Percentiles rank a stretch among this genome's conserved stretches.
Evolutionary conservation across 2,113 vertebrate genomes (phyloP).

Genomic region (Serilophus lunatus): DNA sequence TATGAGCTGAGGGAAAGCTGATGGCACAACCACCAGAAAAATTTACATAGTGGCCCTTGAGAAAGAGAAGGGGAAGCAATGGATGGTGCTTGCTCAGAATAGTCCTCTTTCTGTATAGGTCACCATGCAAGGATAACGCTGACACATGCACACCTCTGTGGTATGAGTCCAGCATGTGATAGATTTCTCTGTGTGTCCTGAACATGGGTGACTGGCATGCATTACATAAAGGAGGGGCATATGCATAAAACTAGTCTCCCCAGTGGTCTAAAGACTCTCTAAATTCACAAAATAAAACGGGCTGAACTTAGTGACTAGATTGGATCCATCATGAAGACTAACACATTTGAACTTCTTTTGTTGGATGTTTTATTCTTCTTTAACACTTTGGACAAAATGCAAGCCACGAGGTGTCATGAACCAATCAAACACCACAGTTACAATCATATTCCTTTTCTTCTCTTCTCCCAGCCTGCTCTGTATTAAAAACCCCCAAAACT

Average conservation of each 20-base stretch:
- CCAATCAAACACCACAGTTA: background rate
- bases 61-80: background rate
- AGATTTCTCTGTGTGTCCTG: background rate
- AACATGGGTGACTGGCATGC: background rate
- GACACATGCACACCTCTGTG: background rate
- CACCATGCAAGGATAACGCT: background rate
- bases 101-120: background rate
- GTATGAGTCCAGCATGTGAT: background rate
- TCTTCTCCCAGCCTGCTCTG: background rate
- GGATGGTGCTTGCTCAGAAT: background rate
- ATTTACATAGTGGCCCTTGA: rapidly evolving
- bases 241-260: background rate
- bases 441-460: background rate
- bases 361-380: background rate
- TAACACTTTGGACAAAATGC: background rate
- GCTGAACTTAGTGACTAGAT: background rate
- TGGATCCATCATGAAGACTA: background rate
- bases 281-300: background rate
- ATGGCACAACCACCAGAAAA: background rate
- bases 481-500: background rate
- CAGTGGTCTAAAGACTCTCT: background rate
- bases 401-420: background rate
- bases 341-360: background rate
- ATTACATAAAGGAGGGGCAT: background rate
- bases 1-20: background rate